Evolutionary conservation across 2,113 vertebrate genomes (phyloP), one percentile per base, ranked within the genome.

Genomic region (Scatophagus argus): DNA sequence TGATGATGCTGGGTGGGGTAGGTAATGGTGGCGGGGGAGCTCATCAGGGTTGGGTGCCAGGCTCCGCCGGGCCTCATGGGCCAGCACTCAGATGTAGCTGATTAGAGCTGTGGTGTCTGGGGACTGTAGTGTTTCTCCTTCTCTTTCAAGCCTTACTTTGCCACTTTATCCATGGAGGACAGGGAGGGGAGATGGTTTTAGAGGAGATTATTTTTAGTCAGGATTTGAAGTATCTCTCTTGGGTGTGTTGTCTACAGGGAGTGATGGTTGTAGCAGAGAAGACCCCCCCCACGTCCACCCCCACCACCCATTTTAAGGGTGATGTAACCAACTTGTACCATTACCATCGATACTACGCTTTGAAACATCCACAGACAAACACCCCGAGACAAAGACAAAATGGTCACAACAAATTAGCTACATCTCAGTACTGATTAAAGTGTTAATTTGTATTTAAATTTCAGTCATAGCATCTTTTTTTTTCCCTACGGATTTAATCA

Each of bases 71-170:
- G 83, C 39, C 90, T 77, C 79, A 25, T 14, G 83, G 75, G 80
- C n/a, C 21, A 5, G 34, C 73, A 47, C 74, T 85, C 69, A 72
- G 54, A 86, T 62, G 60, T 9, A 76, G 81, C 75, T 84, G 85
- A 90, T 87, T 85, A 85, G 73, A 66, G 82, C 56, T 19, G 62
- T 51, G 58, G 66, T 44, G 70, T 59, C 61, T 47, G 63, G 86
- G 71, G 89, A 77, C 47, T 55, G 52, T 3, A 23, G 25, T 3
- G 23, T 55, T 46, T 71, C 65, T 59, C 32, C 52, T 51, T 44
- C 69, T 64, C 46, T 74, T 36, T 62, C 17, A 16, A 44, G 47
- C 43, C 66, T 54, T 65, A 52, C 59, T 73, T 74, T 79, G 63
- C 54, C 34, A 44, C 84, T 51, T 64, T 16, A 77, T 41, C 58